Percentiles rank a stretch among this genome's conserved stretches.
phyloP scores from a whole-genome alignment of 2,797 vertebrate species.

The Alca torda region DNA sequence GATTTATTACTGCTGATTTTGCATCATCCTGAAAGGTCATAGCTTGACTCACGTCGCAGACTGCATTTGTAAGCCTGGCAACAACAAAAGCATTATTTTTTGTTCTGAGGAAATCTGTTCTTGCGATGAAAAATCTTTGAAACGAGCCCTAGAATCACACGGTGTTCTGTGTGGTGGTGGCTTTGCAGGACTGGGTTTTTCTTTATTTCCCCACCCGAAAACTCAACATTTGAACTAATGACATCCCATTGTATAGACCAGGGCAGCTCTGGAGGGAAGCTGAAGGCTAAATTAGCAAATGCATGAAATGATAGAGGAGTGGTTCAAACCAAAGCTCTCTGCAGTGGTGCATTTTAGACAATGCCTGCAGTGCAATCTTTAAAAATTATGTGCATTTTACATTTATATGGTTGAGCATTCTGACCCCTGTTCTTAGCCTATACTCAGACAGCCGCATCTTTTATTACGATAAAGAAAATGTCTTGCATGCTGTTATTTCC shows the following conservation, averaged over 20 bases:
- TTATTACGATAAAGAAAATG: background rate
- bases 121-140: background rate
- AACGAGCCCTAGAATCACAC: background rate
- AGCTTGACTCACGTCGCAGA: background rate
- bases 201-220: background rate
- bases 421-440: background rate
- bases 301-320: background rate
- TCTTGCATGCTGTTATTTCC: background rate
- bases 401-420: background rate
- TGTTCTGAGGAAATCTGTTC: background rate
- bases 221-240: background rate
- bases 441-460: background rate
- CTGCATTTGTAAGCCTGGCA: background rate
- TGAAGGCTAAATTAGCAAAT: background rate
- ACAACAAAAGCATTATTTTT: background rate
- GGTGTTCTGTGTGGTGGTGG: background rate
- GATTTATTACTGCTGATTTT: constrained; percentile 43
- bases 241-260: fast-evolving
- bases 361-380: background rate
- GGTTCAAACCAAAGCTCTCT: background rate
- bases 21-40: constrained; percentile 19
- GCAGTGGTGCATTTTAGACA: background rate
- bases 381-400: background rate
- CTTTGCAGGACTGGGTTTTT: background rate
- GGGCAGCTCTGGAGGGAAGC: background rate